Base-by-base conservation (phyloP, 2,797 vertebrate genomes). In the Kryptopterus vitreolus region DNA sequence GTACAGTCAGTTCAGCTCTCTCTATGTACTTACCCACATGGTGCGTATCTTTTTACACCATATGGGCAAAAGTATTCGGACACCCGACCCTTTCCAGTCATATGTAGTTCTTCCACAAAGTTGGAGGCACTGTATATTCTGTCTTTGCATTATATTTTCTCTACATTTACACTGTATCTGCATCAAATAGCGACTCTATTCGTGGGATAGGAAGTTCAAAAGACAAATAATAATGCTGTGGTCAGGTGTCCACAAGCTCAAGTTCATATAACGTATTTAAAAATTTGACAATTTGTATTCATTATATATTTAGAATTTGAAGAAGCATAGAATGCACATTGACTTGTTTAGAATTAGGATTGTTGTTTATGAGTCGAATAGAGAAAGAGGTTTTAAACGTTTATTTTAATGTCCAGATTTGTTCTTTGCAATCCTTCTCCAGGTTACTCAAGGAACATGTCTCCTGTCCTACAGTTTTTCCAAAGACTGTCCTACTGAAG, bases 21-120 rank as follows among this genome's bases (percentile, higher is more conserved):
- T 98, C 13, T 99, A 96, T 22, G 97, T 98, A 82, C 92, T 99
- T 88, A 96, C 95, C 0, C 94, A 95, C 0, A 85, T 93, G 94
- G 97, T 99, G 86, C 88, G 92, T 90, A 38, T 7, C 20, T 55
- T 13, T 24, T 12, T 10, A 43, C 38, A 43, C 38, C 10, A 43
- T 43, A 43, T 43, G 38, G 8, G 10, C 6, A 7, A 43, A 43
- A 43, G 38, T 43, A 43, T 43, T 43, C 6, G 7, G 38, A 10
- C 38, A 43, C 38, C 38, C 10, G 38, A 43, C 38, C 38, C 10
- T 43, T 43, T n/a, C n/a, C 0, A 9, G 38, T 10, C 38, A 43
- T 10, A 43, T 43, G 38, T 43, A 10, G 38, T 43, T 7, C 38
- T 43, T 7, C 38, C 38, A 43, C 38, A 43, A 43, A 43, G 10